A percentile compares a stretch with the other conserved stretches of the same genome.
Conservation (phyloP, 2,888 invertebrate genomes). For the Drosophila kokeensis region DNA sequence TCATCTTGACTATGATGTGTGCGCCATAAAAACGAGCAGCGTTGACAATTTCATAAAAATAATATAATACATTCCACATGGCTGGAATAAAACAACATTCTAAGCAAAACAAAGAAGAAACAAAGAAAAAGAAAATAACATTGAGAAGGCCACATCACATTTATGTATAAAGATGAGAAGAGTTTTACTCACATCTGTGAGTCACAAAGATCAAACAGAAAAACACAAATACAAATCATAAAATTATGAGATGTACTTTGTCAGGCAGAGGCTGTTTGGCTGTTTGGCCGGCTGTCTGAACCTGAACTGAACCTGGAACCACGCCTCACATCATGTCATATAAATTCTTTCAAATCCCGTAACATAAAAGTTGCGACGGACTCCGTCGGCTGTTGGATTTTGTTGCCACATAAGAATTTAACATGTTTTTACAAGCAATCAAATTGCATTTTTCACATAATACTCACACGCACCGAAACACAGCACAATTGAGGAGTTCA, state of each 20-base stretch:
- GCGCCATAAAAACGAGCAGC: conserved; percentile 46
- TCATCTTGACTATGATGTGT: conserved; percentile 38
- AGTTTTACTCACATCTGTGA: conserved; percentile 32
- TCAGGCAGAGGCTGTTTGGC: not conserved
- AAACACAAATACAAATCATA: conserved; percentile 50
- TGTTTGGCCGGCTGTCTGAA: not conserved
- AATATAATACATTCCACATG: conserved; percentile 43
- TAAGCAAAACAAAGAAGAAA: conserved; percentile 26
- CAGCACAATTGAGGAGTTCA: conserved; percentile 9
- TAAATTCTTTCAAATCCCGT: conserved; percentile 66
- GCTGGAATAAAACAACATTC: conserved; percentile 32
- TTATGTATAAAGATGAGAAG: conserved; percentile 26
- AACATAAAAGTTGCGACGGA: conserved; percentile 60
- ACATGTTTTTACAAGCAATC: conserved; percentile 83
- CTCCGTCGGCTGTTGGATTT: conserved; percentile 25
- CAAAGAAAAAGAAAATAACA: conserved; percentile 10
- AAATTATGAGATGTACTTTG: conserved; percentile 37
- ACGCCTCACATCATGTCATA: conserved; percentile 61
- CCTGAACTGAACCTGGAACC: conserved; percentile 32
- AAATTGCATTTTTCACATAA: conserved; percentile 84
- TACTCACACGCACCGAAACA: conserved; percentile 39
- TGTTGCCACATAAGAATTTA: conserved; percentile 71
- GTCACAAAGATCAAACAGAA: conserved; percentile 51
- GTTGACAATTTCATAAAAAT: conserved; percentile 54
- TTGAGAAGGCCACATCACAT: conserved; percentile 33